Evolutionary conservation across 2,113 vertebrate species (phyloP).

Genomic region (sheep (Ovis aries)): DNA sequence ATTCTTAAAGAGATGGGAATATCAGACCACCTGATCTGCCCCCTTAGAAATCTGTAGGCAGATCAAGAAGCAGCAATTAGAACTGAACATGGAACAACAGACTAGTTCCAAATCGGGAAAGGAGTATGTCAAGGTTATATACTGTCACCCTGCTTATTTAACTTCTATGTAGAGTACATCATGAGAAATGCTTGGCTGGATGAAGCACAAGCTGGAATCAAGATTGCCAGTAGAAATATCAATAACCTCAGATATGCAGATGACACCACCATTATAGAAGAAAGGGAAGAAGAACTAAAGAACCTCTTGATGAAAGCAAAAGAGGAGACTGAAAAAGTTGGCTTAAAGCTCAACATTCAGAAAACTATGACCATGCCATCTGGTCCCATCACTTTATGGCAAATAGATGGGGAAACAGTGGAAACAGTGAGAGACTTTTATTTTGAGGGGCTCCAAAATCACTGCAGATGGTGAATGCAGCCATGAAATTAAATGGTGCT

Average conservation of each 20-base stretch:
- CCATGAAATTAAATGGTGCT: accelerated
- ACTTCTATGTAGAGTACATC: background rate
- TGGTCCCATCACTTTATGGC: background rate
- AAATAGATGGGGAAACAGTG: background rate
- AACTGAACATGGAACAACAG: background rate
- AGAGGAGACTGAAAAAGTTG: background rate
- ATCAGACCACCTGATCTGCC: background rate
- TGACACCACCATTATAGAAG: background rate
- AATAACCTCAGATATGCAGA: background rate
- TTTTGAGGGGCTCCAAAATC: background rate
- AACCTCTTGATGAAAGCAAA: background rate
- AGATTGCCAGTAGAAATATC: background rate
- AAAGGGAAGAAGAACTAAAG: background rate
- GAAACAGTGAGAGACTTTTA: background rate
- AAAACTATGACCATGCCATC: background rate
- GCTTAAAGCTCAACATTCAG: background rate
- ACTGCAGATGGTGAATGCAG: background rate
- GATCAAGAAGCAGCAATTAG: background rate
- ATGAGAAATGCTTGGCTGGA: background rate
- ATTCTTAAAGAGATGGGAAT: background rate
- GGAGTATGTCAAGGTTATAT: accelerated
- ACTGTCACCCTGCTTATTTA: background rate
- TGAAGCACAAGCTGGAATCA: background rate
- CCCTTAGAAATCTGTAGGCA: background rate
- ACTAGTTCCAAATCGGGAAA: background rate